Base-by-base conservation (phyloP, 2,888 invertebrate genomes). In the Campoletis raptor region DNA sequence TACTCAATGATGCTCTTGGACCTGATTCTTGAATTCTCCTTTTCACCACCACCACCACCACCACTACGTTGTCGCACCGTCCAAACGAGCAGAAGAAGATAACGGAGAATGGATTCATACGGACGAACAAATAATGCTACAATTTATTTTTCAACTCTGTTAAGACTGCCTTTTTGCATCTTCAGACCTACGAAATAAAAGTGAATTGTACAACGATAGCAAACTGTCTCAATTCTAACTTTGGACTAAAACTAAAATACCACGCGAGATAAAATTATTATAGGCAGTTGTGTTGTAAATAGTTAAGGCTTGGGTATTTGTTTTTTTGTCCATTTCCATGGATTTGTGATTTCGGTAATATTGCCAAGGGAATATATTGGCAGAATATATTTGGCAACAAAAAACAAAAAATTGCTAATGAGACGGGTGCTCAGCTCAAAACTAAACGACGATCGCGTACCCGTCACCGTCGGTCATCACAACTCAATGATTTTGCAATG, bases 1-100 rank as follows among this genome's bases (percentile, higher is more conserved):
- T 94, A 66, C 80, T 94, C 37, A 92, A 90, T 15, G 92, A 93
- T 42, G 91, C 93, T 15, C 64, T 85, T 0, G 48, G 30, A 74
- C 69, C 54, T 18, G 54, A 54, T 21, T 21, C 54, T 18, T 54
- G 54, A 54, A 18, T 54, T 54, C 54, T 45, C n/a, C 52, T 18
- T 0, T n/a, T 52, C 18, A 18, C 9, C 54, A n/a, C n/a, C n/a
- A n/a, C n/a, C n/a, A n/a, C n/a, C n/a, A n/a, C n/a, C n/a, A n/a
- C n/a, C n/a, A n/a, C n/a, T n/a, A 21, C 21, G 1, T 21, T 54
- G 8, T 54, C 9, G 18, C 9, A 54, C 54, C 21, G 54, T 21
- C 18, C 54, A 54, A 54, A 54, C 3, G 24, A 24, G 6, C 6
- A 52, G 6, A 52, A 6, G 0, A 10, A 57, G 9, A 21, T 0